Evolutionary conservation across 2,113 vertebrate genomes (phyloP).

Genomic region (Sprattus sprattus): DNA sequence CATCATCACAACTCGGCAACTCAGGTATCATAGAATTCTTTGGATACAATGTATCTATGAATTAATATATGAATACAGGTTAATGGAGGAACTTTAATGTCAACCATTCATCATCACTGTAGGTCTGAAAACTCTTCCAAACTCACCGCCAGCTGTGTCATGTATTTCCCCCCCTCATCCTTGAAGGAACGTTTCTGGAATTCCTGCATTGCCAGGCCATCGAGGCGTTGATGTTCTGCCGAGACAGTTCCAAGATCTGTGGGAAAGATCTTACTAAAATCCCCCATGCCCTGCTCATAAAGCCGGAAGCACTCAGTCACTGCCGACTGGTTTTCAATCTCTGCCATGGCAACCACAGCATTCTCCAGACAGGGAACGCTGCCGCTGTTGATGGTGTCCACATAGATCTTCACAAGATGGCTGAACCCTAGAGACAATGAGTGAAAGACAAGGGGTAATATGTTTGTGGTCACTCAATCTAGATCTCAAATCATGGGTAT

Average conservation of each 20-base stretch:
- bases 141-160: conserved; percentile 35
- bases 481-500: background rate
- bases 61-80: too few species aligned
- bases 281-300: conserved; percentile 57
- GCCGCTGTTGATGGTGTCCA: conserved; percentile 58
- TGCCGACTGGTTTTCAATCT: conserved; percentile 53
- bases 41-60: too few species aligned
- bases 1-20: too few species aligned
- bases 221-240: conserved; percentile 31
- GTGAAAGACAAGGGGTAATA: background rate
- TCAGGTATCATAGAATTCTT: too few species aligned
- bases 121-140: background rate
- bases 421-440: conserved; percentile 51
- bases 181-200: conserved; percentile 54
- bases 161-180: conserved; percentile 42
- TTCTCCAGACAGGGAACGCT: conserved; percentile 60
- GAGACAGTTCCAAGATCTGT: conserved; percentile 24
- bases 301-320: conserved; percentile 50
- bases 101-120: too few species aligned
- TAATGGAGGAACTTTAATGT: too few species aligned
- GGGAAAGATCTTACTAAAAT: conserved; percentile 40
- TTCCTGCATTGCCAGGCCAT: conserved; percentile 26
- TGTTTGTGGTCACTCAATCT: background rate
- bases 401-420: conserved; percentile 50
- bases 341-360: conserved; percentile 51